These are phyloP conservation scores for Chironomus riparius DNA, from an alignment of 2,888 invertebrate species.

Conservation along the genomic window DNA sequence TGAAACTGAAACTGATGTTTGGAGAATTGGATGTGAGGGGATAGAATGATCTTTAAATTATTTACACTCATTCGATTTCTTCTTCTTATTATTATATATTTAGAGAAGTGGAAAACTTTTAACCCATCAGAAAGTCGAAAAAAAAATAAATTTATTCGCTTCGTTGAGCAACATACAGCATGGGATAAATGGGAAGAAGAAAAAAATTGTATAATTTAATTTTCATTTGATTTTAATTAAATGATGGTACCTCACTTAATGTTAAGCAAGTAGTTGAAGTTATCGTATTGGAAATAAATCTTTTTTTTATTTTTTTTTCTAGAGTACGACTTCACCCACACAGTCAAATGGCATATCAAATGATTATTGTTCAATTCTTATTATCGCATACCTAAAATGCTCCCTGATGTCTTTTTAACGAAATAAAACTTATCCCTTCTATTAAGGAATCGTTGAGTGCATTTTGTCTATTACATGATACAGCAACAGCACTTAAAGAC, in stretches of 20 bases:
- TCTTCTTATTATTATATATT: background rate
- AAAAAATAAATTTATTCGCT: background rate
- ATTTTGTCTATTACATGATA: no score
- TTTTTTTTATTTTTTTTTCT: background rate
- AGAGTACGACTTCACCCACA: background rate
- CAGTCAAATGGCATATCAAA: background rate
- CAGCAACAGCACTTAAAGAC: no score
- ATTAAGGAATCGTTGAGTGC: no score
- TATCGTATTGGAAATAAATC: background rate
- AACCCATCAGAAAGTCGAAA: no score
- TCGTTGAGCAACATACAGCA: background rate
- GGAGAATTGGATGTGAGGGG: background rate
- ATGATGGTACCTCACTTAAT: background rate
- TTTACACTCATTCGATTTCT: background rate
- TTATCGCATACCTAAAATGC: background rate
- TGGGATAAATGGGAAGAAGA: no score
- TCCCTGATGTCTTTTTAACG: background rate
- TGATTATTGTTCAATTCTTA: background rate
- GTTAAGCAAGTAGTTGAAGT: background rate
- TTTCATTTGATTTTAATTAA: constrained; percentile 8
- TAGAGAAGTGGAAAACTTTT: no score
- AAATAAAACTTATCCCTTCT: no score
- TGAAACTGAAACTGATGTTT: background rate
- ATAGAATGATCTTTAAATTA: background rate
- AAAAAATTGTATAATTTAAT: background rate